Conservation (phyloP, 2,888 invertebrate species). For the Glyphotaelius pellucidus region DNA sequence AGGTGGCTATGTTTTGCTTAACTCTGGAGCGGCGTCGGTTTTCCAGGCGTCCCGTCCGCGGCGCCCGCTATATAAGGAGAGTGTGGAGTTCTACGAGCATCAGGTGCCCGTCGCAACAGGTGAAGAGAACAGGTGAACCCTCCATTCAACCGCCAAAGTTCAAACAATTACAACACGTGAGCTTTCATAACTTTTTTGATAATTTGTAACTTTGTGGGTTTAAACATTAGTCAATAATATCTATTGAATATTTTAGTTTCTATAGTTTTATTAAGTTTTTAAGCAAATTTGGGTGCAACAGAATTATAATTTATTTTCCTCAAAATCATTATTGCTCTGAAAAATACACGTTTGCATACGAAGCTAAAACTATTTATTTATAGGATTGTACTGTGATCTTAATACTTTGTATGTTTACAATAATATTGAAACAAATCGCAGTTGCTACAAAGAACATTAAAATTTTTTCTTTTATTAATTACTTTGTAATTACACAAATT, state of each 20-base stretch:
- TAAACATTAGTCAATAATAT: not conserved
- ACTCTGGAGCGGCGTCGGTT: not conserved
- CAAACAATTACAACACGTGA: not conserved
- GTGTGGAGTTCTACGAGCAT: not conserved
- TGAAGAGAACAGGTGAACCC: not conserved
- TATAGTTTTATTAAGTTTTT: not conserved
- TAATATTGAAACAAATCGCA: no score
- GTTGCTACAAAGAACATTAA: no score
- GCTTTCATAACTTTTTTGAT: not conserved
- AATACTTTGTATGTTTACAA: no score
- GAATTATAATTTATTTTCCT: no score
- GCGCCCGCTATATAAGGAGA: constrained; percentile 28
- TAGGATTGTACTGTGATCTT: no score
- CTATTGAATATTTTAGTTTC: no score
- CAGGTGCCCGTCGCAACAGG: constrained; percentile 32
- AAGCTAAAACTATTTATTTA: no score
- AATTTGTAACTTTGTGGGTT: not conserved
- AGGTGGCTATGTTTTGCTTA: not conserved
- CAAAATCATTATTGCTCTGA: no score
- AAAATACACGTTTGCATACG: no score
- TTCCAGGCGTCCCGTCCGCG: not conserved
- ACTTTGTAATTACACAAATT: no score
- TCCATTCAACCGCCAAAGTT: not conserved
- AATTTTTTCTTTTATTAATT: no score
- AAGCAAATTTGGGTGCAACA: not conserved